A percentile compares a stretch with the other conserved stretches of the same genome.
phyloP scores from a whole-genome alignment of 1,140 invertebrate genomes.

The Diuraphis noxia region DNA sequence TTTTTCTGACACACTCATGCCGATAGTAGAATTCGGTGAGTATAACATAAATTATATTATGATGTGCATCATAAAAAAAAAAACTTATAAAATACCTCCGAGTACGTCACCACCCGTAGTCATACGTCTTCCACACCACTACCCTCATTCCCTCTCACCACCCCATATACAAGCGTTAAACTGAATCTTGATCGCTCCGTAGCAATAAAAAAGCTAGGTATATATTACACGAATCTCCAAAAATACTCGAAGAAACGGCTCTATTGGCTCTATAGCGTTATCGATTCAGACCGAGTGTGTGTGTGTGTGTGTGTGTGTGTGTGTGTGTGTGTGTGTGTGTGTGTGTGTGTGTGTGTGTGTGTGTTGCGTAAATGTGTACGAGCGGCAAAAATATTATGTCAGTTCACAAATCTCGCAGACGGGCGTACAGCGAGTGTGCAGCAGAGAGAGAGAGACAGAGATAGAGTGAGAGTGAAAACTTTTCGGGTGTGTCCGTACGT shows the following conservation, averaged over 20 bases:
- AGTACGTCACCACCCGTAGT: neutral
- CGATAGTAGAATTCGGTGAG: neutral
- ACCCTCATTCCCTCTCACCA: too few species aligned
- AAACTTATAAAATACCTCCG: too few species aligned
- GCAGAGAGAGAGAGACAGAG: too few species aligned
- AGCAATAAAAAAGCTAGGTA: neutral
- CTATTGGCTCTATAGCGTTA: neutral
- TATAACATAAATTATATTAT: neutral
- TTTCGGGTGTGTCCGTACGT: neutral
- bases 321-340: neutral
- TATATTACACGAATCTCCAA: neutral
- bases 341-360: neutral
- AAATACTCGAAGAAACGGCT: neutral
- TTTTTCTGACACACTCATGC: neutral
- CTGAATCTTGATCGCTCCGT: neutral
- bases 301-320: neutral
- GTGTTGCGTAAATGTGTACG: neutral
- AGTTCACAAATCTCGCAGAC: conserved; percentile 8
- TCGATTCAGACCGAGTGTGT: neutral
- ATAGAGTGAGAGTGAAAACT: conserved; percentile 30
- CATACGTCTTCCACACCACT: too few species aligned
- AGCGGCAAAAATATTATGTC: neutral
- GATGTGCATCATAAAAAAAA: neutral
- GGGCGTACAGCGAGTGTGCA: neutral
- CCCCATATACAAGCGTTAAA: too few species aligned